These are phyloP conservation scores for Prietella phreatophila DNA, from an alignment of 2,113 vertebrate species.

Conservation along the genomic window DNA sequence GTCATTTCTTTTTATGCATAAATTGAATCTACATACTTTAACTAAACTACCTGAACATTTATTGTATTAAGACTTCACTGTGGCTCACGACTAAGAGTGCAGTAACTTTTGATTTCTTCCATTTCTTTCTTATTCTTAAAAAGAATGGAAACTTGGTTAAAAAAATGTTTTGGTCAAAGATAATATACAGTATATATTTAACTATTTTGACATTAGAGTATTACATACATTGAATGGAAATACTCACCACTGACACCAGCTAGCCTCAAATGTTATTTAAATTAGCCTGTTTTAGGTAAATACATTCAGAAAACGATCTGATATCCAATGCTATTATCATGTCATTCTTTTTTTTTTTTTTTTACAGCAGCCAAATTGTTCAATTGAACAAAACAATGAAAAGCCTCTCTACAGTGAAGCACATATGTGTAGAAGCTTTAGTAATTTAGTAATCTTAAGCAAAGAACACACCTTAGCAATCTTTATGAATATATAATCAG, in stretches of 20 bases:
- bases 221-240: background rate
- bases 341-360: background rate
- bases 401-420: background rate
- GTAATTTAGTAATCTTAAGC: background rate
- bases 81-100: background rate
- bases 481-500: background rate
- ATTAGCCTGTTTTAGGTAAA: background rate
- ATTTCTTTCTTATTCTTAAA: background rate
- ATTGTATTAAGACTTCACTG: background rate
- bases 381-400: background rate
- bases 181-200: too few species aligned
- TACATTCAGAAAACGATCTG: background rate
- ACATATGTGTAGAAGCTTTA: background rate
- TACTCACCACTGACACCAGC: background rate
- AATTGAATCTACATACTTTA: background rate
- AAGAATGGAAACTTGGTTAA: background rate
- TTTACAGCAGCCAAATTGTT: background rate
- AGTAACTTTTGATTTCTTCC: background rate
- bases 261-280: background rate
- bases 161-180: too few species aligned
- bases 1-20: background rate
- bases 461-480: background rate
- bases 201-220: too few species aligned
- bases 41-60: background rate
- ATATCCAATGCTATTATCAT: background rate